These are phyloP conservation scores for Neotoma lepida DNA, from an alignment of 2,113 vertebrate species.

Conservation along the genomic window DNA sequence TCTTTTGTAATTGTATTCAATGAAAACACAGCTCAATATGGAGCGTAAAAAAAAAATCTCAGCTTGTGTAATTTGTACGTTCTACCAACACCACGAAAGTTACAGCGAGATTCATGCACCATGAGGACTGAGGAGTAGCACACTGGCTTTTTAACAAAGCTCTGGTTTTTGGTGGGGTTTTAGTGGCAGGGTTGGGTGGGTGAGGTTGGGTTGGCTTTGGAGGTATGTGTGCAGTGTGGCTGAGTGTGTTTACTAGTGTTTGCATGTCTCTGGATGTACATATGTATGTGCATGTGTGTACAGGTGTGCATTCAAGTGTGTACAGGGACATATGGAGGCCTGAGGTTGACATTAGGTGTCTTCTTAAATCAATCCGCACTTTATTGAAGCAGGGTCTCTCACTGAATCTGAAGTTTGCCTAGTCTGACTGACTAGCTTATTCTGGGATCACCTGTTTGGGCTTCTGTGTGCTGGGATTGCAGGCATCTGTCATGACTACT, in stretches of 20 bases:
- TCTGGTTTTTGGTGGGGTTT: neutral
- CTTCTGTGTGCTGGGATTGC: neutral
- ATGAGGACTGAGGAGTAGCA: neutral
- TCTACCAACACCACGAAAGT: neutral
- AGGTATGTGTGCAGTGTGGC: neutral
- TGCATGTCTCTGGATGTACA: neutral
- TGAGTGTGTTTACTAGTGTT: neutral
- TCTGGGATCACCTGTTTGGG: accelerated
- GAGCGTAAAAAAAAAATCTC: slow-evolving; percentile 18
- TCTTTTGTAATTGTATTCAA: slow-evolving; percentile 76
- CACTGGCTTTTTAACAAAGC: neutral
- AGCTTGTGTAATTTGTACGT: neutral
- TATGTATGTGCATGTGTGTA: neutral
- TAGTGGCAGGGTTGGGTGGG: neutral
- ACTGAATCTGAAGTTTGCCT: neutral
- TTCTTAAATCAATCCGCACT: neutral
- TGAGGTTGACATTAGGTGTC: neutral
- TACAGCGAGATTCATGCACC: accelerated
- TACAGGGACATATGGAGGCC: too few relatives aligned
- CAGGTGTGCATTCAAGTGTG: too few relatives aligned
- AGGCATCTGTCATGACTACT: too few relatives aligned
- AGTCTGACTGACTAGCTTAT: neutral
- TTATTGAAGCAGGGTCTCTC: too few relatives aligned
- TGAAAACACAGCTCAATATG: slow-evolving; percentile 62
- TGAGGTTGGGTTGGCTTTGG: neutral